phyloP scores from a whole-genome alignment of 2,113 vertebrate species.

The Dromaius novaehollandiae region DNA sequence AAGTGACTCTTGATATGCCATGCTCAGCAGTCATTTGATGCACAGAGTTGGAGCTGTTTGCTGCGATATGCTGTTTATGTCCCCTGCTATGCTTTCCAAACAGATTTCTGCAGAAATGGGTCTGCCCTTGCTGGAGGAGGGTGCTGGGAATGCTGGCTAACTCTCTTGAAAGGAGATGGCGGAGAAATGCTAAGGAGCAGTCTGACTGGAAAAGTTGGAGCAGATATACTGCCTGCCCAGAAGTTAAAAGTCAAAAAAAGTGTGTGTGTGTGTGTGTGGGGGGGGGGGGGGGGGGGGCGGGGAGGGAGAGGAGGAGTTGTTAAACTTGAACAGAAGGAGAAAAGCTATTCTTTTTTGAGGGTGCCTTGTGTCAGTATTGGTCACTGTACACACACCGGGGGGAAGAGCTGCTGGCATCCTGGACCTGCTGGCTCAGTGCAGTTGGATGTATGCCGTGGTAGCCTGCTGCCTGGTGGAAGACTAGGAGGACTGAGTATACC shows the following conservation, averaged over 20 bases:
- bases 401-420: neutral
- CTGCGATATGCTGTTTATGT: neutral
- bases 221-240: neutral
- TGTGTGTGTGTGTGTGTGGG: too few species aligned
- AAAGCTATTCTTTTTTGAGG: neutral
- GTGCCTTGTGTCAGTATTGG: neutral
- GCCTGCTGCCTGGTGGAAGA: neutral
- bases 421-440: rapidly evolving
- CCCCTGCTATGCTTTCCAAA: neutral
- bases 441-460: rapidly evolving
- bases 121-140: rapidly evolving
- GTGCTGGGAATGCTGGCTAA: rapidly evolving
- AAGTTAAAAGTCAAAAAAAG: neutral
- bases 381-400: rapidly evolving
- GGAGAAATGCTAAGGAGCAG: neutral
- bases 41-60: neutral
- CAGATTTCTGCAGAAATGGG: neutral
- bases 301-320: neutral
- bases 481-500: neutral
- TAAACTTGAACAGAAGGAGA: neutral
- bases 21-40: neutral
- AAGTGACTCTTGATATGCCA: neutral
- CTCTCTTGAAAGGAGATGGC: neutral
- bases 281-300: too few species aligned
- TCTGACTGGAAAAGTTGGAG: neutral